These are phyloP conservation scores for Rhinolophus sinicus DNA, from an alignment of 2,113 vertebrate genomes.

Conservation along the genomic window DNA sequence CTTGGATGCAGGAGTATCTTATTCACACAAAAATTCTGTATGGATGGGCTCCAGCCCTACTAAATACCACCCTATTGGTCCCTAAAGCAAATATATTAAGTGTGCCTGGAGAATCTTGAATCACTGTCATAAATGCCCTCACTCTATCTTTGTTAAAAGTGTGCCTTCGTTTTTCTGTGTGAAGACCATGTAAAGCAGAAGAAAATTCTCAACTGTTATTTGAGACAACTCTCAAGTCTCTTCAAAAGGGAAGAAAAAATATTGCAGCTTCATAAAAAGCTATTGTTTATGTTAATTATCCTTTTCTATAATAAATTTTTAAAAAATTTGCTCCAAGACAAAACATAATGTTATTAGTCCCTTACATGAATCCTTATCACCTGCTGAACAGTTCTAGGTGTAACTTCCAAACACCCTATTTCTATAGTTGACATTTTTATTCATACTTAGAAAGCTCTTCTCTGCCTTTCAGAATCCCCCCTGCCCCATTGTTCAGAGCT, in stretches of 20 bases:
- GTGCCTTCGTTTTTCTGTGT: background rate
- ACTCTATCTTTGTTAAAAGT: background rate
- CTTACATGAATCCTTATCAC: background rate
- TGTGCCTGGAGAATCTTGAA: background rate
- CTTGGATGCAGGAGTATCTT: background rate
- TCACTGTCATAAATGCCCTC: background rate
- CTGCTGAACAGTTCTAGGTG: background rate
- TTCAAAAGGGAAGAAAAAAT: background rate
- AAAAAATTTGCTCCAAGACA: background rate
- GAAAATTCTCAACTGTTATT: background rate
- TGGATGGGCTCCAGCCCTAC: background rate
- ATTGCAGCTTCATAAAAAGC: background rate
- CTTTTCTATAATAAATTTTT: background rate
- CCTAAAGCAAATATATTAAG: background rate
- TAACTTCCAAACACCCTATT: background rate
- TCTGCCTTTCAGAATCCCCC: background rate
- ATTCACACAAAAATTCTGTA: background rate
- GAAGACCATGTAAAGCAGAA: background rate
- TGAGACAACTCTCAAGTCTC: background rate
- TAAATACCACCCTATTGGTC: background rate
- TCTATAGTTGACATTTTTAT: background rate
- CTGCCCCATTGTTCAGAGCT: background rate
- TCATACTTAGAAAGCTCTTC: background rate
- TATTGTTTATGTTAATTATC: background rate
- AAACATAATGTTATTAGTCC: constrained; percentile 1